Conservation (phyloP, 2,797 vertebrate genomes). For the Alosa sapidissima region DNA sequence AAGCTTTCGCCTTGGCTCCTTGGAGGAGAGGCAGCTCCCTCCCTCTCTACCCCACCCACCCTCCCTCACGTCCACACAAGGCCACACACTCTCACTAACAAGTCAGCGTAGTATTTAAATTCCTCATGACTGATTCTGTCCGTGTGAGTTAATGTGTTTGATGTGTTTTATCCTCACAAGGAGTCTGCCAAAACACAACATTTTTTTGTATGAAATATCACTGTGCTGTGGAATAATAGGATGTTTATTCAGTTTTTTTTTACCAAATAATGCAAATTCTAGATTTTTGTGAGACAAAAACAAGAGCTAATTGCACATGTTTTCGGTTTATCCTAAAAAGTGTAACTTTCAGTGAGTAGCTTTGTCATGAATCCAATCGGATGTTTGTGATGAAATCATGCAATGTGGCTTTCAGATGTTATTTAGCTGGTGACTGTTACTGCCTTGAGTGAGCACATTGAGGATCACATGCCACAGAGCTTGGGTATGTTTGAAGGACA, state of each 20-base stretch:
- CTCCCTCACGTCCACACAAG: slow-evolving; percentile 16
- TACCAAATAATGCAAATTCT: background rate
- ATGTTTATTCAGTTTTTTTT: background rate
- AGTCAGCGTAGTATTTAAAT: slow-evolving; percentile 7
- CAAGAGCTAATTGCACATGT: background rate
- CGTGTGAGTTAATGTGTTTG: slow-evolving; percentile 1
- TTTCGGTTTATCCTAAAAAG: background rate
- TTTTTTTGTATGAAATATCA: background rate
- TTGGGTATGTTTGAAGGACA: background rate
- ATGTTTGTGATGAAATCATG: background rate
- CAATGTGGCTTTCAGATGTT: background rate
- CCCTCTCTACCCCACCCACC: background rate
- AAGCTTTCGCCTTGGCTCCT: slow-evolving; percentile 28
- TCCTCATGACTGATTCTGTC: background rate
- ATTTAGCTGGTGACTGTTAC: background rate
- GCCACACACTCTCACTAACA: slow-evolving; percentile 38
- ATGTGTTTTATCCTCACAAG: slow-evolving; percentile 1
- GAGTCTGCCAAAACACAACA: background rate
- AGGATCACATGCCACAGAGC: background rate
- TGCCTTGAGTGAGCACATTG: background rate
- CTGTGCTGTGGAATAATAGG: background rate
- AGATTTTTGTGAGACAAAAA: background rate
- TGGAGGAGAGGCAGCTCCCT: slow-evolving; percentile 15
- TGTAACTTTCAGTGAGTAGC: background rate
- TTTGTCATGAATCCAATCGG: background rate